Evolutionary conservation across 2,797 vertebrate species (phyloP), one percentile per base, ranked within the genome.

Genomic region (Notamacropus eugenii): DNA sequence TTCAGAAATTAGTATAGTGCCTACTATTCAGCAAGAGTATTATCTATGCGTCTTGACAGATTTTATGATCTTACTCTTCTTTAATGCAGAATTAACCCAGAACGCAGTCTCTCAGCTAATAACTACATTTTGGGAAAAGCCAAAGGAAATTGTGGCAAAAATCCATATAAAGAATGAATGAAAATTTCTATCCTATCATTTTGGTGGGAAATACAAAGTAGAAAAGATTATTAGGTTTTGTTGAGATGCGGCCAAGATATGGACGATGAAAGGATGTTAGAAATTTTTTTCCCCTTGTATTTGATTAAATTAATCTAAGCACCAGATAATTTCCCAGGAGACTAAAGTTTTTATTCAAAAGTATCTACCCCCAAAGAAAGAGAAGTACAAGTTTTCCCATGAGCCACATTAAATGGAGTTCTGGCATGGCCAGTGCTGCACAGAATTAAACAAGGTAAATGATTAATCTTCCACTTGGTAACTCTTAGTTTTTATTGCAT

Each of bases 401-500:
- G 50, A 91, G 74, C 90, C 54, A 16, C 54, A 91, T 91, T 55
- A 91, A 91, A 91, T 54, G 31, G 50, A 91, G 28, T 55, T 55
- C 52, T 54, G 50, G 54, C 54, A 91, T 54, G 31, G 28, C 90
- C 90, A 31, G 52, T n/a, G 52, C 54, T 54, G 50, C 54, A 91
- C 54, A 91, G 54, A 91, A 91, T 91, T 91, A 91, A 55, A 91
- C 50, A 91, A 91, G 90, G 92, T 34, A 95, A 97, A 62, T 74
- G 92, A 93, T 92, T 95, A 95, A 92, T 50, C 92, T 94, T 56
- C 14, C 11, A 67, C 94, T 74, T 55, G 96, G 14, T 28, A 94
- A 90, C 19, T 91, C 93, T 96, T 94, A 54, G 40, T 59, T 93
- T 95, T 95, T 57, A 74, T 91, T 95, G 27, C 40, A 57, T 91